These are phyloP conservation scores for Heliocidaris tuberculata DNA, from an alignment of 35 echinoderm and acorn worm genomes.

Conservation along the genomic window DNA sequence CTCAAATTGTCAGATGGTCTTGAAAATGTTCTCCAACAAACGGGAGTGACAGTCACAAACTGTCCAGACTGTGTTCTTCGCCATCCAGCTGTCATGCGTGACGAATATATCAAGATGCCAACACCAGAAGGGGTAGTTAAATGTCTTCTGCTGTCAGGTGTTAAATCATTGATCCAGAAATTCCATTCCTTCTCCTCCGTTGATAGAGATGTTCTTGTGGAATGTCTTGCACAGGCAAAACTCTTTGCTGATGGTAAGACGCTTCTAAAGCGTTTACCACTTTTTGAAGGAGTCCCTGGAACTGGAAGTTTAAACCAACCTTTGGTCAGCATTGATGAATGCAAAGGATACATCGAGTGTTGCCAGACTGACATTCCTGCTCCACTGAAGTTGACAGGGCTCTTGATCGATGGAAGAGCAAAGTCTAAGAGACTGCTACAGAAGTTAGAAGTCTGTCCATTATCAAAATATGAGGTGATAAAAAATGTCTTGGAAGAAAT, in stretches of 20 bases:
- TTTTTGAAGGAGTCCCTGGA: neutral
- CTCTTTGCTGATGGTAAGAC: neutral
- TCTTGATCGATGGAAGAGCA: no score
- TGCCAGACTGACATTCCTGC: neutral
- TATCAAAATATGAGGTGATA: neutral
- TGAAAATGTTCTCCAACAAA: neutral
- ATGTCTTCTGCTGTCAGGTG: neutral
- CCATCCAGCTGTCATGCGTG: neutral
- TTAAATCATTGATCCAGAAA: no score
- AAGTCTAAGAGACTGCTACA: no score
- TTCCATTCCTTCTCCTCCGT: neutral
- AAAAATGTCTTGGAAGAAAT: neutral
- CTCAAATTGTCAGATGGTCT: neutral
- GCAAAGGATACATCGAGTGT: neutral
- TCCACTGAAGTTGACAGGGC: neutral
- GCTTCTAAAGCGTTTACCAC: neutral
- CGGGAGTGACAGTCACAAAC: neutral
- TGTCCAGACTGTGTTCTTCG: neutral
- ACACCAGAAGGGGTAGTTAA: neutral
- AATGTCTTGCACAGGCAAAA: no score
- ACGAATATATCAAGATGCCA: no score
- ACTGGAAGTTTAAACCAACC: neutral
- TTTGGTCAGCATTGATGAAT: no score
- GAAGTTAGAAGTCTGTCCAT: no score
- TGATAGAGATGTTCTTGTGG: no score